These are phyloP conservation scores for Drosophila diplacantha DNA, from an alignment of 2,888 invertebrate genomes.

Conservation along the genomic window DNA sequence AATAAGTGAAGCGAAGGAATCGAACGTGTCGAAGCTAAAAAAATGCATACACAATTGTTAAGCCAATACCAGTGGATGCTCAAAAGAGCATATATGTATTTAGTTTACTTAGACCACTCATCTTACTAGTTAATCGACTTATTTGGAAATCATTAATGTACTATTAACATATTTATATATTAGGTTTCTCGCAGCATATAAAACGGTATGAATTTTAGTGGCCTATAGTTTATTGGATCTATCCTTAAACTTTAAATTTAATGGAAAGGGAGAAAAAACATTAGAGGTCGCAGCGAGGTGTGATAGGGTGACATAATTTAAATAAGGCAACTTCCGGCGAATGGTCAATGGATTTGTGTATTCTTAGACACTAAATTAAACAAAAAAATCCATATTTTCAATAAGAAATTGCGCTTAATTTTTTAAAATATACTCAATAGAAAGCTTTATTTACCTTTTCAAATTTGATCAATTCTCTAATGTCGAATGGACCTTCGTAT, in stretches of 20 bases:
- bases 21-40: background rate
- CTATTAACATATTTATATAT: background rate
- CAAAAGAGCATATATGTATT: background rate
- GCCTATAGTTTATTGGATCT: background rate
- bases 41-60: background rate
- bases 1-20: conserved; percentile 22
- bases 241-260: background rate
- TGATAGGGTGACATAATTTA: background rate
- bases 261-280: background rate
- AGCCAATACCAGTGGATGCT: background rate
- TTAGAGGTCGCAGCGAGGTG: background rate
- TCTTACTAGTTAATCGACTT: background rate
- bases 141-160: background rate
- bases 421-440: background rate
- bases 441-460: background rate
- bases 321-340: background rate
- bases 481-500: background rate
- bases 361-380: too few relatives aligned
- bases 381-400: too few relatives aligned
- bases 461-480: background rate
- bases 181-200: background rate
- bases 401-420: too few relatives aligned
- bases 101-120: background rate
- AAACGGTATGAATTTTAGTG: background rate
- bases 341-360: background rate